Conservation (phyloP, 2,888 invertebrate genomes). For the Axea sp. region DNA sequence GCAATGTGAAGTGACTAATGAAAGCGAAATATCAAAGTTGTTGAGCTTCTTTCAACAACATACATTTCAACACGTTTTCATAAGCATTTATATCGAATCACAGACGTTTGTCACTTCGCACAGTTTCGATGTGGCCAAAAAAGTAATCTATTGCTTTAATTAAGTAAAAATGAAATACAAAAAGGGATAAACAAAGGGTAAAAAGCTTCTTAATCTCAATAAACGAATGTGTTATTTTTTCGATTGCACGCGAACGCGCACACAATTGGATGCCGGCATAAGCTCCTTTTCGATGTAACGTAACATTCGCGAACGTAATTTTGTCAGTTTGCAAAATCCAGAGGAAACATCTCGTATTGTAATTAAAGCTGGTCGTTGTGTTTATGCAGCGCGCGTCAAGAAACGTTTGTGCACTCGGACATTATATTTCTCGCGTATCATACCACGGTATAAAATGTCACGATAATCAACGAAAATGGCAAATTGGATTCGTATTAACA, state of each 20-base stretch:
- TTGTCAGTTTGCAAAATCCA: slow-evolving; percentile 55
- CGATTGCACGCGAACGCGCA: slow-evolving; percentile 36
- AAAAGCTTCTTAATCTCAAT: slow-evolving; percentile 35
- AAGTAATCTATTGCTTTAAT: slow-evolving; percentile 29
- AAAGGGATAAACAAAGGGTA: neutral
- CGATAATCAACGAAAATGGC: slow-evolving; percentile 4
- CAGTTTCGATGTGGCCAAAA: neutral
- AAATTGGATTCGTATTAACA: slow-evolving; percentile 24
- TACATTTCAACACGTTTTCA: slow-evolving; percentile 3
- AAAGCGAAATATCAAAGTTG: slow-evolving; percentile 20
- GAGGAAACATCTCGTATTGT: slow-evolving; percentile 40
- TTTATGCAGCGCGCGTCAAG: slow-evolving; percentile 41
- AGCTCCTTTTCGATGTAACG: slow-evolving; percentile 60
- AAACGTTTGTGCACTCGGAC: slow-evolving; percentile 35
- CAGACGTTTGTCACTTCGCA: neutral
- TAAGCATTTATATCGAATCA: neutral
- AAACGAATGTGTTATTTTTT: slow-evolving; percentile 44
- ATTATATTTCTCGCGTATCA: slow-evolving; percentile 25
- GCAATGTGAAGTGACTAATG: slow-evolving; percentile 23
- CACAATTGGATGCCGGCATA: slow-evolving; percentile 50
- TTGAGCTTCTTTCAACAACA: too few species aligned
- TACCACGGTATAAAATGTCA: slow-evolving; percentile 13
- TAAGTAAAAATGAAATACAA: slow-evolving; percentile 15
- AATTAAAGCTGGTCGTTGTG: slow-evolving; percentile 55
- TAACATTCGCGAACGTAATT: slow-evolving; percentile 57